Base-by-base conservation (phyloP, 2,797 vertebrate genomes). In the Liasis olivaceus region DNA sequence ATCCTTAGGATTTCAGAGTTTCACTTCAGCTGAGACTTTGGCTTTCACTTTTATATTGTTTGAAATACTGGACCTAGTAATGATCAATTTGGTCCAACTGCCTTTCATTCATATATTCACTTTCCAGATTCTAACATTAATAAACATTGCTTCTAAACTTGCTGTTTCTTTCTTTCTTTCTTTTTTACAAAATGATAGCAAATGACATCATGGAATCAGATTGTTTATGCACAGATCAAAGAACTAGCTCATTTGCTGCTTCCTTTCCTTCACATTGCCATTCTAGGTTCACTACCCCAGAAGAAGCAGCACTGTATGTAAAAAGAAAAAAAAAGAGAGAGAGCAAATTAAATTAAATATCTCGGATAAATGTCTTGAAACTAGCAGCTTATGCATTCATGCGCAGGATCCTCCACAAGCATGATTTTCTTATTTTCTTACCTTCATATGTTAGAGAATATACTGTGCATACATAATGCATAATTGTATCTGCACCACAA, bases 191-290 rank as follows among this genome's bases (percentile, higher is more conserved):
- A 56, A 64, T 62, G 8, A 54, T 24, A 28, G 84, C 62, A 87
- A 87, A 66, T 91, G n/a, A 91, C 62, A 59, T 85, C 56, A 88
- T 87, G 56, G 64, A 60, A 87, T 91, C 85, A 62, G 36, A 77
- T 77, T 91, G 47, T 66, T 87, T 88, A 87, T 47, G 26, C 31
- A 77, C 14, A 42, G 54, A 59, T 91, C 24, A 66, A 87, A 87
- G 26, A 72, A 47, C 1, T 72, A 90, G 72, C 81, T 11, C n/a
- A 31, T 11, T 47, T 51, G 7, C 12, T 91, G 17, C 26, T 47
- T 22, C 26, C 11, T 77, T 91, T 20, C 56, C 4, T 28, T 87
- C 54, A 72, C 36, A 51, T 77, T 77, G 36, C 24, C 3, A 51
- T 88, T 17, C 64, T 14, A 60, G 28, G 26, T 69, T 87, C 59